Evolutionary conservation across 2,797 vertebrate species (phyloP).

Genomic region (Sebastolobus altivelis): DNA sequence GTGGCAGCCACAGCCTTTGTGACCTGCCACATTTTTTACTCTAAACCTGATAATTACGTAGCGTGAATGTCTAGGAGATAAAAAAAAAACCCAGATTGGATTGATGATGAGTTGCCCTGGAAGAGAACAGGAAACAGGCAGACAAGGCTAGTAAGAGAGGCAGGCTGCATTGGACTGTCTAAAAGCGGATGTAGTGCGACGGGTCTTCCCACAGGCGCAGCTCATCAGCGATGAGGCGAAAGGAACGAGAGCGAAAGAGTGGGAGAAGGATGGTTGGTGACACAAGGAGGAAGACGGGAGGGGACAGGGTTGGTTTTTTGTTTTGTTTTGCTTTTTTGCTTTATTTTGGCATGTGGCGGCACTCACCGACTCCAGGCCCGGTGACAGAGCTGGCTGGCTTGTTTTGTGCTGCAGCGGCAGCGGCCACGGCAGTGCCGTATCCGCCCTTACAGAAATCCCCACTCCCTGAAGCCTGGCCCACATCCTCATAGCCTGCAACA

Average conservation of each 20-base stretch:
- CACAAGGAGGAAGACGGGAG: constrained; percentile 67
- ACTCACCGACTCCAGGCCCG: constrained; percentile 91
- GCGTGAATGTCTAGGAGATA: background rate
- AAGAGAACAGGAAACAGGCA: constrained; percentile 30
- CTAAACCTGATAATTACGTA: background rate
- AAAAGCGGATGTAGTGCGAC: constrained; percentile 33
- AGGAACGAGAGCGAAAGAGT: constrained; percentile 44
- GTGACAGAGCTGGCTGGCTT: constrained; percentile 89
- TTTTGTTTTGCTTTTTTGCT: background rate
- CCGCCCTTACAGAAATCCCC: constrained; percentile 92
- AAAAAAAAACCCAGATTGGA: constrained; percentile 9
- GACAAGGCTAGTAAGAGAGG: constrained; percentile 45
- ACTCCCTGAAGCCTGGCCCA: constrained; percentile 90
- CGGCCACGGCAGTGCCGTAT: constrained; percentile 88
- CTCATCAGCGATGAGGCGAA: constrained; percentile 63
- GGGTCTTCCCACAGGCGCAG: constrained; percentile 47
- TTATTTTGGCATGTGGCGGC: constrained; percentile 78
- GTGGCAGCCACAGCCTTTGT: background rate
- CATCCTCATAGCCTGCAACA: constrained; percentile 94
- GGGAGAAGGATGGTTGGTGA: constrained; percentile 63
- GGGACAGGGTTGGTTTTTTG: constrained; percentile 56
- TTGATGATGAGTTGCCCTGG: constrained; percentile 64
- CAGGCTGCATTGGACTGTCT: constrained; percentile 52
- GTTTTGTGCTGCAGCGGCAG: constrained; percentile 88
- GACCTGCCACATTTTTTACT: constrained; percentile 1